These are phyloP conservation scores for Ceuthmochares aereus DNA, from an alignment of 2,113 vertebrate species.

Conservation along the genomic window DNA sequence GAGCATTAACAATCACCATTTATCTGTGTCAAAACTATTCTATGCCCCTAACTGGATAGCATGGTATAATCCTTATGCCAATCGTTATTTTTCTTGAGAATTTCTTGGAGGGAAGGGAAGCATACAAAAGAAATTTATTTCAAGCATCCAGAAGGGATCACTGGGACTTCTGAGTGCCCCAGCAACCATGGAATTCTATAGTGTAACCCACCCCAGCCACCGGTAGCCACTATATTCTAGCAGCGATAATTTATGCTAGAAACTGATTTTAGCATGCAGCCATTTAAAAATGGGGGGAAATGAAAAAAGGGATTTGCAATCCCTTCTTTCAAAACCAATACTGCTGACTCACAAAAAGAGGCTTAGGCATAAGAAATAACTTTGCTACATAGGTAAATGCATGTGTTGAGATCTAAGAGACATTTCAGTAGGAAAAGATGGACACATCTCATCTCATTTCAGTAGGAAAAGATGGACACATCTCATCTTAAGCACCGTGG, in stretches of 20 bases:
- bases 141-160: background rate
- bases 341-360: background rate
- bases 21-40: background rate
- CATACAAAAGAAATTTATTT: background rate
- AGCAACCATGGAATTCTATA: background rate
- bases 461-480: background rate
- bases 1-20: background rate
- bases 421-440: background rate
- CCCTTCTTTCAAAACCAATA: background rate
- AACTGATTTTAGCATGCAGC: background rate
- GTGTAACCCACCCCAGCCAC: background rate
- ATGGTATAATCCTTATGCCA: background rate
- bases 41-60: background rate
- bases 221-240: background rate
- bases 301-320: background rate
- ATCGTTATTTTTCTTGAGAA: background rate
- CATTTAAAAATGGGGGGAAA: background rate
- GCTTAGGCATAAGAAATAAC: background rate
- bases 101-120: background rate
- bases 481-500: background rate
- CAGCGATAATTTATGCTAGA: background rate
- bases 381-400: background rate
- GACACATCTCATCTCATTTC: too few species aligned
- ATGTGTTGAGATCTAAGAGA: background rate
- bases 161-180: background rate